phyloP scores from a whole-genome alignment of 2,797 vertebrate species.

The Notolabrus celidotus region DNA sequence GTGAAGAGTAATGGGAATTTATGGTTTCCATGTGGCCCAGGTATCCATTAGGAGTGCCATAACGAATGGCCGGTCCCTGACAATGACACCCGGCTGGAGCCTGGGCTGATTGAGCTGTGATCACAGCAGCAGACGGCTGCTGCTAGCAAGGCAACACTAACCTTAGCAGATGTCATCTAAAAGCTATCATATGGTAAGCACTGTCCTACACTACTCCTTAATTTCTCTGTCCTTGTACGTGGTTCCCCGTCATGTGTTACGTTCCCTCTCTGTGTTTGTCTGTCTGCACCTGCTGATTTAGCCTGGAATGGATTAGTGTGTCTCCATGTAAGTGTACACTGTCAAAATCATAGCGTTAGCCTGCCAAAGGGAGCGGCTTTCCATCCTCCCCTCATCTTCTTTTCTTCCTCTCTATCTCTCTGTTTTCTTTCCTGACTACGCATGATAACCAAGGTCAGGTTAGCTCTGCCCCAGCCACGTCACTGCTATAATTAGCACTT shows the following conservation, averaged over 20 bases:
- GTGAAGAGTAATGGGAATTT: slow-evolving; percentile 62
- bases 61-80: slow-evolving; percentile 73
- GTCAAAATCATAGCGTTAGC: slow-evolving; percentile 28
- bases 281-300: slow-evolving; percentile 50
- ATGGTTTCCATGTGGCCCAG: slow-evolving; percentile 54
- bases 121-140: slow-evolving; percentile 52
- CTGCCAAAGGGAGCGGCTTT: slow-evolving; percentile 28
- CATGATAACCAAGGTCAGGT: slow-evolving; percentile 46
- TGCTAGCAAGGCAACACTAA: slow-evolving; percentile 66
- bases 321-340: slow-evolving; percentile 36
- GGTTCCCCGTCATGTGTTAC: not conserved
- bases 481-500: slow-evolving; percentile 40
- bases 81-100: slow-evolving; percentile 64
- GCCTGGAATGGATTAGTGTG: slow-evolving; percentile 16
- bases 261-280: slow-evolving; percentile 7
- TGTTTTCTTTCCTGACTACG: slow-evolving; percentile 21
- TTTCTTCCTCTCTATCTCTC: slow-evolving; percentile 22
- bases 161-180: slow-evolving; percentile 63
- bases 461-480: slow-evolving; percentile 17
- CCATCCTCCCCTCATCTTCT: slow-evolving; percentile 1
- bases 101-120: slow-evolving; percentile 80
- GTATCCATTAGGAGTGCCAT: slow-evolving; percentile 69
- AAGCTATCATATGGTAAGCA: slow-evolving; percentile 15
- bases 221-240: slow-evolving; percentile 1
- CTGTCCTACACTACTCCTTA: slow-evolving; percentile 4